Conservation (phyloP, 2,797 vertebrate genomes). For the Hipposideros larvatus region DNA sequence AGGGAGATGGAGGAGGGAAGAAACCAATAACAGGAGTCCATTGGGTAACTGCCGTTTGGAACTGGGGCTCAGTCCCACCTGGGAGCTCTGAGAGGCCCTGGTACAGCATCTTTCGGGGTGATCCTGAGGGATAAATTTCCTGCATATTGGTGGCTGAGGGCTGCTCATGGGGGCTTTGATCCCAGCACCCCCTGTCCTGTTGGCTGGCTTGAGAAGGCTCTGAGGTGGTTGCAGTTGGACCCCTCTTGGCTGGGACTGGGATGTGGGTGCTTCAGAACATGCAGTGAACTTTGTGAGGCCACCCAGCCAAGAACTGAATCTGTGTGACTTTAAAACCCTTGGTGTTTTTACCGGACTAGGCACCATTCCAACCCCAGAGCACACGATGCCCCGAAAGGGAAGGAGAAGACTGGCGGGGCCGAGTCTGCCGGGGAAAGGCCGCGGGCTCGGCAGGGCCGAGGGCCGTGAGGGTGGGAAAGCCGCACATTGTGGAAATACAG, state of each 20-base stretch:
- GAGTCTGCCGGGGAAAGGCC: neutral
- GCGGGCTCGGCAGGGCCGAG: neutral
- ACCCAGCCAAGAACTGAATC: neutral
- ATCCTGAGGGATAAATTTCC: accelerated
- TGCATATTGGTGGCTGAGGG: neutral
- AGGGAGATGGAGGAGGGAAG: neutral
- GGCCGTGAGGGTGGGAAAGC: neutral
- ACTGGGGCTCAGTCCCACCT: neutral
- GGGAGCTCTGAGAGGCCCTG: neutral
- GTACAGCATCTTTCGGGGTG: neutral
- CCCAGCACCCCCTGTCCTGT: neutral
- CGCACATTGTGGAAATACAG: accelerated
- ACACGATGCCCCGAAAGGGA: neutral
- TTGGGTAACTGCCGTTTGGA: no score
- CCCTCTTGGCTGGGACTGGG: neutral
- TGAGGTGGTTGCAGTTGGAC: neutral
- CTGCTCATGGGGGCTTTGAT: neutral
- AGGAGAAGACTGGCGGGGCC: neutral
- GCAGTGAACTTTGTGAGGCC: neutral
- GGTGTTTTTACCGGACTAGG: neutral
- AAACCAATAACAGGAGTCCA: neutral
- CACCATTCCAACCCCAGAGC: neutral
- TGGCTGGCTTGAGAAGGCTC: neutral
- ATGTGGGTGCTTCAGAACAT: neutral
- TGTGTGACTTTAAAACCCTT: neutral